Evolutionary conservation across 2,888 invertebrate genomes (phyloP).

Genomic region (Hypercompe scribonia): DNA sequence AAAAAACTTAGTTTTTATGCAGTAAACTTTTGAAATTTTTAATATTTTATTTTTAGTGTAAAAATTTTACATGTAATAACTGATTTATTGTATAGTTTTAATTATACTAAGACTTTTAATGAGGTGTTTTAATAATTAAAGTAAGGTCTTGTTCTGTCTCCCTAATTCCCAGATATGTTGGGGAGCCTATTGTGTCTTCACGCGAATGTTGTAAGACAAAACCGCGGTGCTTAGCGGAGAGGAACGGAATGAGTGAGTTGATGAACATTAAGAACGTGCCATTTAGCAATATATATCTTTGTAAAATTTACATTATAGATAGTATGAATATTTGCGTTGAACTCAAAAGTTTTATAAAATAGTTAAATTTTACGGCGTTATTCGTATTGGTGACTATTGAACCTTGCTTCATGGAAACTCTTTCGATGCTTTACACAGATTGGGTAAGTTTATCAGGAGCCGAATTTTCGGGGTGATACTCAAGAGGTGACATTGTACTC

Average conservation of each 20-base stretch:
- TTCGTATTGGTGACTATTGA: too few relatives aligned
- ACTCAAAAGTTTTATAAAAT: too few relatives aligned
- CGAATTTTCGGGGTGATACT: too few relatives aligned
- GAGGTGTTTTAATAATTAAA: neutral
- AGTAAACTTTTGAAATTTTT: neutral
- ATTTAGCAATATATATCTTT: conserved; percentile 44
- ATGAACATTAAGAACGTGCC: conserved; percentile 80
- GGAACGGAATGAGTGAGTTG: conserved; percentile 68
- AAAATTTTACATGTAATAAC: neutral
- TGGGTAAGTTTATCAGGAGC: too few relatives aligned
- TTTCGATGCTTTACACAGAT: too few relatives aligned
- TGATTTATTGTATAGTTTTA: neutral
- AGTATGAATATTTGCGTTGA: too few relatives aligned
- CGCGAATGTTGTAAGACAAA: conserved; percentile 26
- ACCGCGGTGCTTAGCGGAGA: conserved; percentile 53
- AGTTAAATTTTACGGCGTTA: too few relatives aligned
- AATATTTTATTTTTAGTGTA: neutral
- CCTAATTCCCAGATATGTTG: neutral
- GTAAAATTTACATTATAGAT: neutral
- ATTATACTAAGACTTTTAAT: neutral
- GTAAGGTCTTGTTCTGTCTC: neutral
- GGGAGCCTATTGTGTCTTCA: conserved; percentile 16
- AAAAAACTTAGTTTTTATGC: neutral
- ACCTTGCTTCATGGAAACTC: too few relatives aligned
- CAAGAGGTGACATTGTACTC: too few relatives aligned